These are phyloP conservation scores for Gortyna flavago DNA, from an alignment of 2,888 invertebrate genomes.

Conservation along the genomic window DNA sequence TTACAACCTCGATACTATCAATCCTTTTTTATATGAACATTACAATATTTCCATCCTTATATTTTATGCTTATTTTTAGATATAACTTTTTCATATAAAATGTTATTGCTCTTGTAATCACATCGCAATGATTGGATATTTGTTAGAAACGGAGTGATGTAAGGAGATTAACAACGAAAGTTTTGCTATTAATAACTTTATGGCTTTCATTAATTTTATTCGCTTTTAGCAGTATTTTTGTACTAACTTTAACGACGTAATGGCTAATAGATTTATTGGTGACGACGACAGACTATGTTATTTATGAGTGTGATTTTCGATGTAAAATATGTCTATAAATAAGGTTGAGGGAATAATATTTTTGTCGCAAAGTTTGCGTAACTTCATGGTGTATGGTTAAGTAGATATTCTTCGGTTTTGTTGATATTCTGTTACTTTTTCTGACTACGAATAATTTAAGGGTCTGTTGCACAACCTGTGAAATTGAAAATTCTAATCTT, in stretches of 20 bases:
- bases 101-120: conserved; percentile 61
- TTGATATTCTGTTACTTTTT: neutral
- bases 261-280: conserved; percentile 64
- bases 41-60: conserved; percentile 54
- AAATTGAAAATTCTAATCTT: neutral
- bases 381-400: conserved; percentile 12
- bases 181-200: conserved; percentile 65
- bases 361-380: conserved; percentile 37
- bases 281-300: conserved; percentile 42
- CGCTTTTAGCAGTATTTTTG: conserved; percentile 61
- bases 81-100: conserved; percentile 64
- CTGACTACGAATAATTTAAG: neutral
- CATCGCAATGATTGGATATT: conserved; percentile 55
- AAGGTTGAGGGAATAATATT: conserved; percentile 50
- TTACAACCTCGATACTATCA: conserved; percentile 39
- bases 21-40: conserved; percentile 54
- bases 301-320: conserved; percentile 54
- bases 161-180: conserved; percentile 59
- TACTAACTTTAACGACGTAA: conserved; percentile 49
- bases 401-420: neutral
- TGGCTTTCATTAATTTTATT: conserved; percentile 58
- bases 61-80: conserved; percentile 60
- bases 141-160: conserved; percentile 51
- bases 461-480: rapidly evolving
- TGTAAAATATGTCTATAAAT: conserved; percentile 60